Evolutionary conservation across 1,140 invertebrate genomes (phyloP).

Genomic region (Aphidius gifuensis): DNA sequence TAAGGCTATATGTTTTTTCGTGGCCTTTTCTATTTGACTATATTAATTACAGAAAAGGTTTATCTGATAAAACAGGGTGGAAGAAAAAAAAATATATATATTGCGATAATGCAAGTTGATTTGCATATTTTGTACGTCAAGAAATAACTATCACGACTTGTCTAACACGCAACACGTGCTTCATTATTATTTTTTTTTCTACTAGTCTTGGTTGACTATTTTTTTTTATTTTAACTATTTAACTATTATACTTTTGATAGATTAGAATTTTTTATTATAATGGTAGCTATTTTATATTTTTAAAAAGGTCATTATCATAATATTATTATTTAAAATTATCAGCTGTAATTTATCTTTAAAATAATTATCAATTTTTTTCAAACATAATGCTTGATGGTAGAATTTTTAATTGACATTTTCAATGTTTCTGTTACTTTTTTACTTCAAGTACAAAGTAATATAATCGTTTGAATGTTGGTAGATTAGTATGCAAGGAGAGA

Average conservation of each 20-base stretch:
- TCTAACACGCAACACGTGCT: slow-evolving; percentile 40
- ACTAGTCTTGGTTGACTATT: not conserved
- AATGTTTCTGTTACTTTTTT: too few relatives aligned
- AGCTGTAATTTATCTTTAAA: too few relatives aligned
- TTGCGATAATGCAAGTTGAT: slow-evolving; percentile 28
- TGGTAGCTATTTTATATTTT: too few relatives aligned
- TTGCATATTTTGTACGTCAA: slow-evolving; percentile 26
- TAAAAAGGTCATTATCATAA: too few relatives aligned
- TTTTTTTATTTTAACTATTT: too few relatives aligned
- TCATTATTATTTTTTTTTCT: slow-evolving; percentile 37
- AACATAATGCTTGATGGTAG: too few relatives aligned
- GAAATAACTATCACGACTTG: slow-evolving; percentile 15
- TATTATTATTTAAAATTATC: too few relatives aligned
- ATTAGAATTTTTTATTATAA: too few relatives aligned
- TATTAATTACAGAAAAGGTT: not conserved
- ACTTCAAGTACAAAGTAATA: too few relatives aligned
- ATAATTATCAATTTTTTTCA: too few relatives aligned
- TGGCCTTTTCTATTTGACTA: slow-evolving; percentile 3
- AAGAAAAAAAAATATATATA: slow-evolving; percentile 22
- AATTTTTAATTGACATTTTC: too few relatives aligned
- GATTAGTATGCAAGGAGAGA: slow-evolving; percentile 27
- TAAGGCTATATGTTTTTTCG: not conserved
- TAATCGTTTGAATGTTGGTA: not conserved
- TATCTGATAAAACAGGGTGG: slow-evolving; percentile 17
- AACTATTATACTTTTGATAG: too few relatives aligned